Evolutionary conservation across 2,797 vertebrate species (phyloP), one percentile per base, ranked within the genome.

Genomic region (Alexandromys oeconomus): DNA sequence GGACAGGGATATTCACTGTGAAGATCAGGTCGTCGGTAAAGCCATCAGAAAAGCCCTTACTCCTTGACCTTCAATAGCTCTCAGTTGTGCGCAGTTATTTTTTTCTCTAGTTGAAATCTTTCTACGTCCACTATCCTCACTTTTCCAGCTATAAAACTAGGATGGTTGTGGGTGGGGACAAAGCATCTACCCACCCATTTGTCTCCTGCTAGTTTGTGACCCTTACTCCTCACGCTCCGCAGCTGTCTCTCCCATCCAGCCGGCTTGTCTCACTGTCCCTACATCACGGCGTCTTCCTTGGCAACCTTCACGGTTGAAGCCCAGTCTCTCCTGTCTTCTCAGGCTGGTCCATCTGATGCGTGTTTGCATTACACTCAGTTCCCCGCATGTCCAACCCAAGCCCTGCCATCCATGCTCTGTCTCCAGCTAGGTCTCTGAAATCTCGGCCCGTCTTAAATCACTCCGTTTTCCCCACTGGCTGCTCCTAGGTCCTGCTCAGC

Each of bases 271-370:
- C 13, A 0, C 4, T 9, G 2, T n/a, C 0, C 23, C 7, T 5
- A 12, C 6, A 13, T 3, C 1, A 0, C 12, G 46, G 27, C 10
- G 9, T 59, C 40, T 65, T 67, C 48, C 34, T 0, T 23, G 34
- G 51, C 61, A 57, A 4, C 73, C 25, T 31, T 6, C n/a, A 27
- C 23, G n/a, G 19, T 3, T 73, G 34, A 51, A 37, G 8, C 4
- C 17, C 4, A 23, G 6, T 37, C 59, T 19, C 34, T 61, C n/a
- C 76, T 23, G 21, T 46, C 4, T 15, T 5, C 3, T 63, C 31
- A 31, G 1, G 17, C 10, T 21, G 40, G 51, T 31, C 76, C 77
- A 23, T 3, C 51, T 2, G 23, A 65, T 6, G 11, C 0, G 21
- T 14, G 2, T 10, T 51, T 76, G 23, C 19, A 29, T n/a, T 27